Conservation (phyloP, 2,888 invertebrate species). For the Conomelus anceps region DNA sequence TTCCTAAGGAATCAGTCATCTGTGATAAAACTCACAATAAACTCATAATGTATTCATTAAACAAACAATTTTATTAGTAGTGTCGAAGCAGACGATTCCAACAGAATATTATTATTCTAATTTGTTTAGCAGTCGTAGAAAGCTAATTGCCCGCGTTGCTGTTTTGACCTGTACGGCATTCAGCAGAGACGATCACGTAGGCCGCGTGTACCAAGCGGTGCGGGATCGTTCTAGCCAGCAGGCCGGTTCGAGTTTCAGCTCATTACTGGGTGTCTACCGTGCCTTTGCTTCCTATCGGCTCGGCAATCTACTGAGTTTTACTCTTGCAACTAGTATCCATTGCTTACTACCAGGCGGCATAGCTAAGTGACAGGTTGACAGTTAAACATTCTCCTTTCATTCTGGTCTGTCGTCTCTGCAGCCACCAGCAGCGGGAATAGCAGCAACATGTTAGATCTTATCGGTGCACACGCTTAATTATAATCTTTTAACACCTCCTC, state of each 20-base stretch:
- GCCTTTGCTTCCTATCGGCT: background rate
- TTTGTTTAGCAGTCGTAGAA: background rate
- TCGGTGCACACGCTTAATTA: background rate
- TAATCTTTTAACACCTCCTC: background rate
- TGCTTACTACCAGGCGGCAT: background rate
- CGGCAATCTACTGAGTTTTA: background rate
- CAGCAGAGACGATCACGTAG: background rate
- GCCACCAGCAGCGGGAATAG: background rate
- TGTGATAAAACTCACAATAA: no score
- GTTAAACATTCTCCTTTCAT: background rate
- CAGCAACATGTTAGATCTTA: background rate
- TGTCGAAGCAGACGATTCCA: no score
- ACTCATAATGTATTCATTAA: no score
- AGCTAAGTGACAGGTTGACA: background rate
- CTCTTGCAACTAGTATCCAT: background rate
- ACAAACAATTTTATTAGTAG: no score
- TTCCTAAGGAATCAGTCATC: no score
- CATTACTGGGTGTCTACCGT: background rate
- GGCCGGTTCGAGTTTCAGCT: background rate
- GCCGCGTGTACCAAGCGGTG: no score
- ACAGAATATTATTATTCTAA: background rate
- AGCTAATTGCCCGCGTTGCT: background rate
- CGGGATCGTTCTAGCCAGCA: background rate
- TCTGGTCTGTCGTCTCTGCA: background rate
- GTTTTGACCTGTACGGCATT: no score